phyloP scores from a whole-genome alignment of 2,797 vertebrate species.

The Craterocephalus amniculus region DNA sequence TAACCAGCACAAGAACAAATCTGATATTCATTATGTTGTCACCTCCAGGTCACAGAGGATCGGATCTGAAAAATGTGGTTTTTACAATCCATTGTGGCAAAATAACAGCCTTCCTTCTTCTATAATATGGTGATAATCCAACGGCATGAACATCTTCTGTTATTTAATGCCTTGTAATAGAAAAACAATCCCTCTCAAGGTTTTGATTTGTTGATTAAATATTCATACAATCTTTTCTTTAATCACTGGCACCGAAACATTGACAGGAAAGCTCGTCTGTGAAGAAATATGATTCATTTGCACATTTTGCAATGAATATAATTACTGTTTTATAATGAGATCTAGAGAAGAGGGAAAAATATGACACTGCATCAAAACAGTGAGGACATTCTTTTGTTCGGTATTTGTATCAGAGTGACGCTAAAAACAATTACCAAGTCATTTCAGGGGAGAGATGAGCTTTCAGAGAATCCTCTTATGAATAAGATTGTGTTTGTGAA shows the following conservation, averaged over 20 bases:
- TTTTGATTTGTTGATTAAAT: slow-evolving; percentile 68
- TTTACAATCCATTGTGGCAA: slow-evolving; percentile 34
- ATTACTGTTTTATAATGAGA: slow-evolving; percentile 78
- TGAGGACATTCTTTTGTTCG: slow-evolving; percentile 59
- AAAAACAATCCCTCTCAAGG: slow-evolving; percentile 52
- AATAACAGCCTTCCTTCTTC: slow-evolving; percentile 32
- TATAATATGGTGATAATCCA: slow-evolving; percentile 42
- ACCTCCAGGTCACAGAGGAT: background rate
- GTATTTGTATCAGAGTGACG: slow-evolving; percentile 58
- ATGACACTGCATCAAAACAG: slow-evolving; percentile 63
- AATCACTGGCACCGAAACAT: slow-evolving; percentile 77
- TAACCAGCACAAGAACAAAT: background rate
- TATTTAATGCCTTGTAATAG: background rate
- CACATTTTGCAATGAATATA: slow-evolving; percentile 81
- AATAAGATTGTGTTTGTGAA: slow-evolving; percentile 56
- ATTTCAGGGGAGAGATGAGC: slow-evolving; percentile 62
- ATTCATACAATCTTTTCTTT: slow-evolving; percentile 75
- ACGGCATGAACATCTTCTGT: slow-evolving; percentile 25
- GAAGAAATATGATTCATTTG: slow-evolving; percentile 72
- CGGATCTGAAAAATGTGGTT: slow-evolving; percentile 5
- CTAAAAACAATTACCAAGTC: slow-evolving; percentile 72
- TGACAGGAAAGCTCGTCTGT: slow-evolving; percentile 65
- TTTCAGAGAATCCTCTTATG: slow-evolving; percentile 57
- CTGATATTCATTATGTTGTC: slow-evolving; percentile 1
- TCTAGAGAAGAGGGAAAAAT: slow-evolving; percentile 43